phyloP scores from a whole-genome alignment of 2,113 vertebrate species.

The Cyprinodon brontotheroides region DNA sequence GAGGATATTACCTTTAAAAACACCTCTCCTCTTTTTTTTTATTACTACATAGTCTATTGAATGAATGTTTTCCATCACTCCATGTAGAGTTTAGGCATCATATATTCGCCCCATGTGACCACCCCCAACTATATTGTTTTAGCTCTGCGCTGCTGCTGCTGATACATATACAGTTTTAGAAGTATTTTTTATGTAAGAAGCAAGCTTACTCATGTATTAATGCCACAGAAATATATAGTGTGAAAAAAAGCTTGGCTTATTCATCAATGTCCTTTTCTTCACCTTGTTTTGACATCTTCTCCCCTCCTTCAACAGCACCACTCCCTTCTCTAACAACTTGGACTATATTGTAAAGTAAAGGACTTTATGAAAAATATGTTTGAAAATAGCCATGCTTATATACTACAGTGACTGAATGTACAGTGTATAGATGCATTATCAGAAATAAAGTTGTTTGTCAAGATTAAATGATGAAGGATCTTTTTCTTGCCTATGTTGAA shows the following conservation, averaged over 20 bases:
- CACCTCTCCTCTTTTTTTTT: constrained; percentile 72
- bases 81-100: constrained; percentile 71
- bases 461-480: constrained; percentile 67
- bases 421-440: constrained; percentile 98
- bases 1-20: constrained; percentile 71
- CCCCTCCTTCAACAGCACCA: constrained; percentile 26
- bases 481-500: constrained; percentile 10
- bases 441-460: constrained; percentile 97
- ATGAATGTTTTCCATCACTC: constrained; percentile 72
- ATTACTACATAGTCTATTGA: constrained; percentile 80
- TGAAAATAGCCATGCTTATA: constrained; percentile 96
- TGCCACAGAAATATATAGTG: constrained; percentile 86
- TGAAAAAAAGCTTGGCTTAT: constrained; percentile 85
- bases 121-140: constrained; percentile 79
- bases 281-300: constrained; percentile 1
- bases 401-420: constrained; percentile 96
- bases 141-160: constrained; percentile 93
- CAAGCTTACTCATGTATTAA: constrained; percentile 95
- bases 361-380: constrained; percentile 92
- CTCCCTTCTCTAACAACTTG: constrained; percentile 73
- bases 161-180: constrained; percentile 87
- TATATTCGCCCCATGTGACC: constrained; percentile 47
- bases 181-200: constrained; percentile 95
- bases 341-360: constrained; percentile 92
- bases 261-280: constrained; percentile 81